Conservation (phyloP, 2,113 vertebrate species). For the Balaeniceps rex region DNA sequence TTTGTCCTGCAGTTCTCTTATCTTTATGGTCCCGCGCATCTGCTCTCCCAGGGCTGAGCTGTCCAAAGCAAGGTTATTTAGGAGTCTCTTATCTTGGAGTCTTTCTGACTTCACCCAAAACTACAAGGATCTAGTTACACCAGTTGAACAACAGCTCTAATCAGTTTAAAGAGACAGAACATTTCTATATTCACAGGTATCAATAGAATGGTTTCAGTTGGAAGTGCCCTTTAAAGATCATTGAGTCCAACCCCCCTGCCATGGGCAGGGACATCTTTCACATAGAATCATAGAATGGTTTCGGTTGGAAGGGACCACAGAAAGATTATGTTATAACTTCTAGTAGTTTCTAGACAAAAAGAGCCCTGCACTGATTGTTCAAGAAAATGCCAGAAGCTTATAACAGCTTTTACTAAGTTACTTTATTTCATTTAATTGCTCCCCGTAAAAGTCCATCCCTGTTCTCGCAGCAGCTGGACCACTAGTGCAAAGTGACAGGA, state of each 20-base stretch:
- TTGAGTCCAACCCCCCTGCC: fast-evolving
- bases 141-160: too few species aligned
- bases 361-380: background rate
- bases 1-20: too few species aligned
- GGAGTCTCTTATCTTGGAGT: too few species aligned
- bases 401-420: background rate
- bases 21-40: too few species aligned
- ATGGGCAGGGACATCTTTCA: too few species aligned
- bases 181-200: too few species aligned
- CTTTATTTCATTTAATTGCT: background rate
- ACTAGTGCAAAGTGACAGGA: background rate
- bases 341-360: background rate
- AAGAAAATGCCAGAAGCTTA: background rate
- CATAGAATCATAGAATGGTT: background rate
- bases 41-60: too few species aligned
- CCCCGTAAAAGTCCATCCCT: background rate
- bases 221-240: background rate
- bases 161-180: too few species aligned
- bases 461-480: background rate
- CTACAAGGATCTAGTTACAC: too few species aligned
- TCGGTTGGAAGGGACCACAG: fast-evolving
- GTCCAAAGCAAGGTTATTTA: too few species aligned
- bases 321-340: background rate
- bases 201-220: background rate
- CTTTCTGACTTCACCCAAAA: too few species aligned